A percentile compares a stretch with the other conserved stretches of the same genome.
Conservation (phyloP, 2,113 vertebrate genomes). For the Butorides virescens region DNA sequence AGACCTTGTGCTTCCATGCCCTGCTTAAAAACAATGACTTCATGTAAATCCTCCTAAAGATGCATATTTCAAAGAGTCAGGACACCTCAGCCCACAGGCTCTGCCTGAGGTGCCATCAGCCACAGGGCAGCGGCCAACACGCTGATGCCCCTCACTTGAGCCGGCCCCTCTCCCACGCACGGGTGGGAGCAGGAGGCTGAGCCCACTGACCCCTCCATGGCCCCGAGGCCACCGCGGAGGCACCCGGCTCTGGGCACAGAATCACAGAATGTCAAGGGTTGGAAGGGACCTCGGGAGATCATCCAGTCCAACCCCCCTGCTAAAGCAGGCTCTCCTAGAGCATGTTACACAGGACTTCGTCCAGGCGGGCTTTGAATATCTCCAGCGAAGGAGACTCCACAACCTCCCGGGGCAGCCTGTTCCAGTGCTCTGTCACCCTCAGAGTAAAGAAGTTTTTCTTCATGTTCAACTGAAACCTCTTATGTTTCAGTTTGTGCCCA, state of each 20-base stretch:
- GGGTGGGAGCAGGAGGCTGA: not conserved
- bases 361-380: no score
- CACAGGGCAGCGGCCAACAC: not conserved
- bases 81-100: not conserved
- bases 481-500: no score
- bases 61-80: not conserved
- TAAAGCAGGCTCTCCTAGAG: no score
- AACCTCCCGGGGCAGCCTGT: no score
- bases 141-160: not conserved
- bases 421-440: no score
- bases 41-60: not conserved
- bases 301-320: no score
- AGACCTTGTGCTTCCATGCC: not conserved
- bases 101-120: not conserved
- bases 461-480: no score
- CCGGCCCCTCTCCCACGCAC: fast-evolving
- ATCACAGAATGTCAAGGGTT: no score
- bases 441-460: no score
- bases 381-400: no score
- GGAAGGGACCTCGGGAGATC: no score
- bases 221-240: not conserved
- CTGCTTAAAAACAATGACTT: not conserved
- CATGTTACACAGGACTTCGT: no score
- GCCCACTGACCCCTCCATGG: not conserved
- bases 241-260: not conserved